These are phyloP conservation scores for Eupithecia tripunctaria DNA, from an alignment of 2,888 invertebrate genomes.

Conservation along the genomic window DNA sequence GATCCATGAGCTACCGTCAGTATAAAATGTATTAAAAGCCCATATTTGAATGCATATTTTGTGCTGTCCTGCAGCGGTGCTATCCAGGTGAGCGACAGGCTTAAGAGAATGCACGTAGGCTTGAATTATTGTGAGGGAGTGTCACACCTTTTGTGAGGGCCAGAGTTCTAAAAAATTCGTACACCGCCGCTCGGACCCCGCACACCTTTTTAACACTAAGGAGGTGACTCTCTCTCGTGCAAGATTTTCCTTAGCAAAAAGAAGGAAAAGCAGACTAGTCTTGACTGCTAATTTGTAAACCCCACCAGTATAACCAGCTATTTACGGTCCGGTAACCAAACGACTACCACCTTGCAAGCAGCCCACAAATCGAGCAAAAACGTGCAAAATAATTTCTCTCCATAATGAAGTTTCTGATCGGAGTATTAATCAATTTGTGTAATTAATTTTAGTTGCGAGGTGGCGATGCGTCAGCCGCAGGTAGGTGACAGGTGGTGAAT, in stretches of 20 bases:
- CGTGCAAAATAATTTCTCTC: slow-evolving; percentile 64
- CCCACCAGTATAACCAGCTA: slow-evolving; percentile 1
- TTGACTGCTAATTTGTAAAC: slow-evolving; percentile 6
- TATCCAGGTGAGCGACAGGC: not conserved
- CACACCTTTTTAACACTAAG: not conserved
- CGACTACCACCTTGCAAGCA: slow-evolving; percentile 37
- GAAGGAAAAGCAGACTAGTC: not conserved
- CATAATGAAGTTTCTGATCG: slow-evolving; percentile 70
- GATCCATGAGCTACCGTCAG: too few relatives aligned
- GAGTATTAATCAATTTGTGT: slow-evolving; percentile 76
- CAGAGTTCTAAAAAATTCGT: too few relatives aligned
- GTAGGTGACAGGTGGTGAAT: slow-evolving; percentile 80
- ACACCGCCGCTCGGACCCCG: not conserved
- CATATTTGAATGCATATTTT: too few relatives aligned
- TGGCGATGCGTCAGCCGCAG: slow-evolving; percentile 76
- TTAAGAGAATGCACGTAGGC: too few relatives aligned
- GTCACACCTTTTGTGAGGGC: too few relatives aligned
- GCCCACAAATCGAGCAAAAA: slow-evolving; percentile 51
- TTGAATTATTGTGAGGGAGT: too few relatives aligned
- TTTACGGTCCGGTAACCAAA: slow-evolving; percentile 16
- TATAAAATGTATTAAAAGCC: too few relatives aligned
- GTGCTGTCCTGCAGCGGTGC: too few relatives aligned
- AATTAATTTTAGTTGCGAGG: slow-evolving; percentile 76
- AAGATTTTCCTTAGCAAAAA: not conserved
- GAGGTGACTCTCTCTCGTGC: not conserved